phyloP scores from a whole-genome alignment of 30 jellyfish, hydroid and myxozoan genomes.

The Aurelia sp. region DNA sequence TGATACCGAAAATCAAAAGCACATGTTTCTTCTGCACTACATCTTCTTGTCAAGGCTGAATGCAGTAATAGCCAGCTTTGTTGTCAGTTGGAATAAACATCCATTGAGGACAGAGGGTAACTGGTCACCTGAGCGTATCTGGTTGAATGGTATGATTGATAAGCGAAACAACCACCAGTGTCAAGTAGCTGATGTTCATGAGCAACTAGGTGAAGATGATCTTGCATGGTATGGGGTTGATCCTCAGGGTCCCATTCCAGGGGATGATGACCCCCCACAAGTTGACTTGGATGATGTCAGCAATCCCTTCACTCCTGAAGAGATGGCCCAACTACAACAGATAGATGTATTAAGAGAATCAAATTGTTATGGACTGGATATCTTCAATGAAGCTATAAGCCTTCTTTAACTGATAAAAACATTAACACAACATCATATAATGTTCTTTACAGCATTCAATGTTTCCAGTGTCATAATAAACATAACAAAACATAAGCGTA shows the following conservation, averaged over 20 bases:
- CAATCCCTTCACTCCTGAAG: neutral
- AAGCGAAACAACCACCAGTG: too few relatives aligned
- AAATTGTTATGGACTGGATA: neutral
- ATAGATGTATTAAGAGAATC: neutral
- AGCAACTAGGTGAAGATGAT: neutral
- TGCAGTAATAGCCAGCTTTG: neutral
- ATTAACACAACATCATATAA: too few relatives aligned
- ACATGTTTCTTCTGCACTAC: too few relatives aligned
- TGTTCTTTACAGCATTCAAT: too few relatives aligned
- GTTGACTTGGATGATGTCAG: conserved; percentile 23
- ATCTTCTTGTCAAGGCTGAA: too few relatives aligned
- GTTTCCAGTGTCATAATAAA: too few relatives aligned
- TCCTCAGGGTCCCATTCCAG: neutral
- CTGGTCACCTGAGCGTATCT: conserved; percentile 34
- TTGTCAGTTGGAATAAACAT: conserved; percentile 8
- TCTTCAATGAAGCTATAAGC: neutral
- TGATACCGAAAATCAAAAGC: too few relatives aligned
- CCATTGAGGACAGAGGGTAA: conserved; percentile 37
- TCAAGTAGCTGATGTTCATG: conserved; percentile 7
- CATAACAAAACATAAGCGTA: too few relatives aligned
- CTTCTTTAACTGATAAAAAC: too few relatives aligned
- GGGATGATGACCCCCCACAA: neutral
- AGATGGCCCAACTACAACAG: neutral
- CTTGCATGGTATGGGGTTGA: conserved; percentile 7
- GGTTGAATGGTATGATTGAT: conserved; percentile 47